phyloP scores from a whole-genome alignment of 2,888 invertebrate genomes.

The Tanypteryx hageni region DNA sequence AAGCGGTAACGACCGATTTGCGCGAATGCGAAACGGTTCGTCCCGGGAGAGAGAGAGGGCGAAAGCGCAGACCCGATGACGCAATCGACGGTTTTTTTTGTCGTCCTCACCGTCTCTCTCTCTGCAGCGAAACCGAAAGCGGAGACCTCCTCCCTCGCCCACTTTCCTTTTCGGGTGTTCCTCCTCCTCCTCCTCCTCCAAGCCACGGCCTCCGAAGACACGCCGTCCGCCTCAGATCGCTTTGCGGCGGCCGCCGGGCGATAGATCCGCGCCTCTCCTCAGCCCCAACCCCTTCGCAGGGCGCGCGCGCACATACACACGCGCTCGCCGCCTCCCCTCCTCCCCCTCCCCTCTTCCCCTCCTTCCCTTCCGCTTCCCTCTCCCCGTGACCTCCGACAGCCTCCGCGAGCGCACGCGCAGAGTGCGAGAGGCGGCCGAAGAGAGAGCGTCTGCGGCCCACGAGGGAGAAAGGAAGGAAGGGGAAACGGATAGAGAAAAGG shows the following conservation, averaged over 20 bases:
- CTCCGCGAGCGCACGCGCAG: constrained; percentile 49
- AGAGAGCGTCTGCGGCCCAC: not conserved
- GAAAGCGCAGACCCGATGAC: no score
- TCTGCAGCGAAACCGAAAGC: no score
- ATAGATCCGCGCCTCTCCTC: not conserved
- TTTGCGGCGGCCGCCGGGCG: not conserved
- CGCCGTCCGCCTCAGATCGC: not conserved
- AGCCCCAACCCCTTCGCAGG: not conserved
- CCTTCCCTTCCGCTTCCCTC: not conserved
- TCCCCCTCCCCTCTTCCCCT: not conserved
- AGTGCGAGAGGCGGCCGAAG: not conserved
- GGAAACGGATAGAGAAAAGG: not conserved
- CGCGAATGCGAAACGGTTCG: no score
- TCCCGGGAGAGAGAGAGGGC: no score
- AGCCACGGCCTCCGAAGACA: not conserved
- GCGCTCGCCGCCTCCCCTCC: not conserved
- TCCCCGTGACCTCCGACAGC: constrained; percentile 43
- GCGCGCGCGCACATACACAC: not conserved
- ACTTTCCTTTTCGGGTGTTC: not conserved
- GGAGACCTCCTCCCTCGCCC: no score
- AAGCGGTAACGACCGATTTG: no score
- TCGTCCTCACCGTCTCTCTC: no score
- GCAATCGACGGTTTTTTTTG: no score
- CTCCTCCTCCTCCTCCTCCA: not conserved
- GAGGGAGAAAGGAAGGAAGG: not conserved